These are phyloP conservation scores for Charadrius vociferus DNA, from an alignment of 2,113 vertebrate species.

Conservation along the genomic window DNA sequence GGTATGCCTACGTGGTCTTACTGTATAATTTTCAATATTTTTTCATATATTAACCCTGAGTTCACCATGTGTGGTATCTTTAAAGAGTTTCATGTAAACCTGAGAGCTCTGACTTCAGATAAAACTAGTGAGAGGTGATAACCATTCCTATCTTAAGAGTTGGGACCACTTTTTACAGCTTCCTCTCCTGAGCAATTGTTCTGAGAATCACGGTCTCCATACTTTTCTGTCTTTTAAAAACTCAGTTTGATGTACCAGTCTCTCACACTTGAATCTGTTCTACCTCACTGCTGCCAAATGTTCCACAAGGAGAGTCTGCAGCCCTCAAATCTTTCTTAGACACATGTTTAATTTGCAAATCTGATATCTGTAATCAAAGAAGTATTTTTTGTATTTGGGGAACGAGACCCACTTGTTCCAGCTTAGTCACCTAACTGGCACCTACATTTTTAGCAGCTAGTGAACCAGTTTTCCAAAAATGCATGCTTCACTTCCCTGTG, in stretches of 20 bases:
- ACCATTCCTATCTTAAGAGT: not conserved
- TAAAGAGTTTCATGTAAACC: not conserved
- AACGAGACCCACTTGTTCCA: not conserved
- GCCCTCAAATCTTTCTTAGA: not conserved
- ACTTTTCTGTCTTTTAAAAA: not conserved
- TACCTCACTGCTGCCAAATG: not conserved
- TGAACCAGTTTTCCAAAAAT: not conserved
- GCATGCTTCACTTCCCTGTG: not conserved
- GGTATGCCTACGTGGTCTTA: not conserved
- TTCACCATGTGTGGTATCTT: not conserved
- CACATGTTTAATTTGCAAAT: not conserved
- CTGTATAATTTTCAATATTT: not conserved
- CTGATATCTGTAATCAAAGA: not conserved
- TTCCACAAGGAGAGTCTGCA: not conserved
- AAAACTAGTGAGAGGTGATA: not conserved
- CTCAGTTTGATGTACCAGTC: not conserved
- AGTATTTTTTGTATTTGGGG: not conserved
- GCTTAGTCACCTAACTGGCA: not conserved
- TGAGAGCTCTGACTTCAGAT: not conserved
- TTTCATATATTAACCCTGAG: not conserved
- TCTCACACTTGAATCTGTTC: not conserved
- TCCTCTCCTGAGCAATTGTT: not conserved
- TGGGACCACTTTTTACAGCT: not conserved
- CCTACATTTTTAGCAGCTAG: not conserved
- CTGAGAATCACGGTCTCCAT: not conserved